Evolutionary conservation across 2,888 invertebrate genomes (phyloP), one percentile per base, ranked within the genome.

Genomic region (Drosophila dives): DNA sequence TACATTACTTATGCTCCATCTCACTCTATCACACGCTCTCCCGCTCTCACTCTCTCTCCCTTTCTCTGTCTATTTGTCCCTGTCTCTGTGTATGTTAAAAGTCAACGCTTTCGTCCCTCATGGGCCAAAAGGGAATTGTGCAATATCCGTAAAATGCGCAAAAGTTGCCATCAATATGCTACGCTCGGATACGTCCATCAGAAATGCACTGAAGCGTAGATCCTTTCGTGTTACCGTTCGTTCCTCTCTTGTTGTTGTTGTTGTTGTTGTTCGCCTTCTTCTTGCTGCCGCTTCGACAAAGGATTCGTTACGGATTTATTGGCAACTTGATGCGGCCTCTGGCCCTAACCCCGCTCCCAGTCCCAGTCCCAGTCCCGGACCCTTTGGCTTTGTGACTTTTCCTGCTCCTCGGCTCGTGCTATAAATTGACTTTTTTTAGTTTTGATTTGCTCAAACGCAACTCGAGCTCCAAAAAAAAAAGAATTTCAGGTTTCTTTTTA

Each of bases 101-200:
- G 80, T 79, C 80, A 80, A 79, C 64, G 75, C 42, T 70, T 70
- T 64, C 53, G 68, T 61, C 60, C 59, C 62, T 58, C 23, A 40
- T 64, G 53, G 71, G 62, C 61, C 49, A 75, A 70, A 48, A 49
- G 64, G 71, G 81, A 86, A 87, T 87, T 89, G 88, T 86, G 88
- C 88, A 88, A 89, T 88, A 88, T 88, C 87, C 88, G 88, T 89
- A 86, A 88, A 88, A 88, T 88, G 83, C 83, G 88, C 83, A 88
- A 88, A 89, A 88, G 86, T 89, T 88, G 86, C 89, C 88, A 84
- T 88, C 88, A 88, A 88, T 88, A 89, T 84, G 89, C 89, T 88
- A 89, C 88, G 88, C 88, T 88, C 89, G 88, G 88, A 88, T 89
- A 88, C 88, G 88, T 88, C 88, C 82, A 88, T 88, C 89, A 88